Conservation (phyloP, 2,888 invertebrate genomes). For the Tetranychus truncatus region DNA sequence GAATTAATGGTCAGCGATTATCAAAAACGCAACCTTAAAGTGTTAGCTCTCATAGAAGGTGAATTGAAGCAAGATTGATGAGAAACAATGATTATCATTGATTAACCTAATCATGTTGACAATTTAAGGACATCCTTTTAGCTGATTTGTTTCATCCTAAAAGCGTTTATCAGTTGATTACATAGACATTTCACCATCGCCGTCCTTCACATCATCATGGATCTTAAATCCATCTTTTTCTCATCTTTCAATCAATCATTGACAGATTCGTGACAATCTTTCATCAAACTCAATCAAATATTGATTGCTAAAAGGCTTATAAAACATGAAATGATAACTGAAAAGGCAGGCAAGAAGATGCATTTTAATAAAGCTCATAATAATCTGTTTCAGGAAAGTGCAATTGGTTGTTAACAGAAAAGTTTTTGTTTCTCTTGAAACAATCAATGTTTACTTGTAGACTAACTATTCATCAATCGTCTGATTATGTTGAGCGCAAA, state of each 20-base stretch:
- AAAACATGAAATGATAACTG: not conserved
- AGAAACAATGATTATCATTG: not conserved
- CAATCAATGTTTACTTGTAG: too few relatives aligned
- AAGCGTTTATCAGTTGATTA: not conserved
- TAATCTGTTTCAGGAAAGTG: not conserved
- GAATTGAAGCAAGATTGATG: not conserved
- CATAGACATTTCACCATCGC: not conserved
- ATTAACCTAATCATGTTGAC: too few relatives aligned
- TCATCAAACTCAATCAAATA: not conserved
- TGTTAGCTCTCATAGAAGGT: not conserved
- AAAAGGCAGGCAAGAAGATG: not conserved
- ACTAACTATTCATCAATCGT: too few relatives aligned
- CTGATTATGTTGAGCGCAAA: too few relatives aligned
- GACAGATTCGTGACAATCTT: not conserved
- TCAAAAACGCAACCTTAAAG: not conserved
- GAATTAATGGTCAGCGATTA: not conserved
- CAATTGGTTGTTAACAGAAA: not conserved
- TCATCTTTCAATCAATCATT: not conserved
- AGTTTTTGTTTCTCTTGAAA: not conserved
- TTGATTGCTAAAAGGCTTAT: not conserved
- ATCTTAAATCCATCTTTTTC: not conserved
- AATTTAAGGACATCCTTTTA: not conserved
- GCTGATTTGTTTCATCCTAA: not conserved
- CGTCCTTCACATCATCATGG: not conserved
- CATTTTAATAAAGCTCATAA: not conserved